These are phyloP conservation scores for Itoplectis maculator DNA, from an alignment of 2,888 invertebrate genomes.

Conservation along the genomic window DNA sequence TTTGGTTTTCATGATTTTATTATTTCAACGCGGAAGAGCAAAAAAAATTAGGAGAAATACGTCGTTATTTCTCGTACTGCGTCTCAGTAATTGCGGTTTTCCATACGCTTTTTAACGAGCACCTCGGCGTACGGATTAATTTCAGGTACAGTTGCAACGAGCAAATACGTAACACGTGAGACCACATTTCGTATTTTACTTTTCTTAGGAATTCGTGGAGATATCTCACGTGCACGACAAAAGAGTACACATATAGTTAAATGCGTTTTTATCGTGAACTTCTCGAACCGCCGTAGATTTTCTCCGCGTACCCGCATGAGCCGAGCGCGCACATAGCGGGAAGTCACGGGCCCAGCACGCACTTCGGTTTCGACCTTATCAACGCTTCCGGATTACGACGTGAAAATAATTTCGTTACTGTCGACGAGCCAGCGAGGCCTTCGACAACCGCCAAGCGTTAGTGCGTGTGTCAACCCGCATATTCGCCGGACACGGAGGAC, in stretches of 20 bases:
- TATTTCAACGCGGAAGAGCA: not conserved
- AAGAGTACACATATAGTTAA: not conserved
- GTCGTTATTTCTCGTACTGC: not conserved
- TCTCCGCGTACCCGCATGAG: conserved; percentile 31
- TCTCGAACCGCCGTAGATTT: not conserved
- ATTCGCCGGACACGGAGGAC: not conserved
- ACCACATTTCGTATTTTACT: not conserved
- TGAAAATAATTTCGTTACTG: conserved; percentile 43
- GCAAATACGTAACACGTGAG: too few relatives aligned
- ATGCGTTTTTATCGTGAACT: not conserved
- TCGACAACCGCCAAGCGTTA: not conserved
- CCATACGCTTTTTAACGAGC: not conserved
- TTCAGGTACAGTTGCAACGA: not conserved
- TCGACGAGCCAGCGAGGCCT: conserved; percentile 2
- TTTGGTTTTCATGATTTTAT: too few relatives aligned
- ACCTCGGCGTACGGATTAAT: not conserved
- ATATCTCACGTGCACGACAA: not conserved
- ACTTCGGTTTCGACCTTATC: conserved; percentile 33
- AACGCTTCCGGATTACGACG: conserved; percentile 37
- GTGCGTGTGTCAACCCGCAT: conserved; percentile 22
- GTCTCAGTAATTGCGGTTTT: not conserved
- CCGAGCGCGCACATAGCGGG: not conserved
- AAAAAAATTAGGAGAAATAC: conserved; percentile 1
- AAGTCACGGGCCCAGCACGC: conserved; percentile 22
- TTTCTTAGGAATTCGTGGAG: not conserved